A percentile compares a stretch with the other conserved stretches of the same genome.
Evolutionary conservation across 2,113 vertebrate species (phyloP).

Genomic region (Phoenicopterus ruber): DNA sequence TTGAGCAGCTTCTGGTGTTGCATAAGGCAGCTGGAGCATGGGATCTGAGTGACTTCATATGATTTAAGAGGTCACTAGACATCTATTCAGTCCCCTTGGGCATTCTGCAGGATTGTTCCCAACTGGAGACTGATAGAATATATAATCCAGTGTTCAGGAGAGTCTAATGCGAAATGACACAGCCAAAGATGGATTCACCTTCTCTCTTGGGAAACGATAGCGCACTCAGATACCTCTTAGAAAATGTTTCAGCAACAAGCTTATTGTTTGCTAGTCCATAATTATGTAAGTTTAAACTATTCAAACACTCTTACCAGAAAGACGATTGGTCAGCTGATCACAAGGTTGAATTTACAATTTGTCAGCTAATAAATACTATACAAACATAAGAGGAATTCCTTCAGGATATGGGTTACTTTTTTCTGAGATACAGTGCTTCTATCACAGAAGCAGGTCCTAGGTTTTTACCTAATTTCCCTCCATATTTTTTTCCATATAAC

Average conservation of each 20-base stretch:
- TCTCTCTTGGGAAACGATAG: neutral
- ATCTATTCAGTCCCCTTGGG: neutral
- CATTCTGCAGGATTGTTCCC: neutral
- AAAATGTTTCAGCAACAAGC: neutral
- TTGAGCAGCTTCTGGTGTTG: neutral
- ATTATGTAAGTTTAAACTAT: fast-evolving
- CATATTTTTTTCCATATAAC: too few species aligned
- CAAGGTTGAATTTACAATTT: neutral
- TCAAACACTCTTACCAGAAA: neutral
- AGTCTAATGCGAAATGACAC: neutral
- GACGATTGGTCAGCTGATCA: neutral
- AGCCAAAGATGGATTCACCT: neutral
- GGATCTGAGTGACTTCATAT: neutral
- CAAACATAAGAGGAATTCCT: neutral
- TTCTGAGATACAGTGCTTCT: neutral
- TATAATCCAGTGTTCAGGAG: neutral
- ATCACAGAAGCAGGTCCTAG: neutral
- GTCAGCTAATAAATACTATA: neutral
- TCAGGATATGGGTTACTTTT: neutral
- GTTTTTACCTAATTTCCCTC: neutral
- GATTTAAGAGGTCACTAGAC: neutral
- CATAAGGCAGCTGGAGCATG: neutral
- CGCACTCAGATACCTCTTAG: neutral
- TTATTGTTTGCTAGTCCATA: fast-evolving
- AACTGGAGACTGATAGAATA: neutral